A percentile compares a stretch with the other conserved stretches of the same genome.
Evolutionary conservation across 53 echinoderm and acorn worm genomes (phyloP).

Genomic region (Temnopleurus reevesii): DNA sequence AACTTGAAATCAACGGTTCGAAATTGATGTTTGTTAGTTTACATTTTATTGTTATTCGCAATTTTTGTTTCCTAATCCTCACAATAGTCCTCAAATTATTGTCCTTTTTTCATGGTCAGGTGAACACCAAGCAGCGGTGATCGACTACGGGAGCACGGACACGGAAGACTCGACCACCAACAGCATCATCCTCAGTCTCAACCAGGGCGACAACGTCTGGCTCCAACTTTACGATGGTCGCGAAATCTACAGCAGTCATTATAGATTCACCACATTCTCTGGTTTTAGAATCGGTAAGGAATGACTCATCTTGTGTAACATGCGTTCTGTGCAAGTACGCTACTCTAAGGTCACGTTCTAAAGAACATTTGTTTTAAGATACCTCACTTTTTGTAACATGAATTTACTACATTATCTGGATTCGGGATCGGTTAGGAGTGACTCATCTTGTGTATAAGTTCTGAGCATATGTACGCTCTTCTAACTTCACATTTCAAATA

Average conservation of each 20-base stretch:
- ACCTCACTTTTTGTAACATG: too few relatives aligned
- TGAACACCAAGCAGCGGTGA: constrained; percentile 60
- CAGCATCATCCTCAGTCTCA: constrained; percentile 75
- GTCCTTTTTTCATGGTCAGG: too few relatives aligned
- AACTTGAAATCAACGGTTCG: too few relatives aligned
- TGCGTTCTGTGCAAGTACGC: not conserved
- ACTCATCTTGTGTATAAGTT: not conserved
- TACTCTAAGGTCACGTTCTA: not conserved
- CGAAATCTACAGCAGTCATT: constrained; percentile 86
- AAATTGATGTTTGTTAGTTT: too few relatives aligned
- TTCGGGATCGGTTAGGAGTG: constrained; percentile 5
- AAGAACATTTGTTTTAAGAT: not conserved
- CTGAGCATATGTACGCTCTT: too few relatives aligned
- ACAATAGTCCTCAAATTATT: too few relatives aligned
- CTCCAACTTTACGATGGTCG: constrained; percentile 75
- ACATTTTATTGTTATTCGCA: too few relatives aligned
- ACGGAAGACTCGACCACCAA: constrained; percentile 87
- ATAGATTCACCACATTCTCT: constrained; percentile 88
- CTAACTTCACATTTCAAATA: too few relatives aligned
- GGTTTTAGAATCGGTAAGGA: constrained; percentile 63
- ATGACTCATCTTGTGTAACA: not conserved
- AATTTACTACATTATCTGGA: constrained; percentile 65
- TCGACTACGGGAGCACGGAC: constrained; percentile 83
- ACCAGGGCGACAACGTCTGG: constrained; percentile 64
- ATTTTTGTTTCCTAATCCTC: too few relatives aligned